Base-by-base conservation (phyloP, 2,113 vertebrate species). In the Nycticorax nycticorax region DNA sequence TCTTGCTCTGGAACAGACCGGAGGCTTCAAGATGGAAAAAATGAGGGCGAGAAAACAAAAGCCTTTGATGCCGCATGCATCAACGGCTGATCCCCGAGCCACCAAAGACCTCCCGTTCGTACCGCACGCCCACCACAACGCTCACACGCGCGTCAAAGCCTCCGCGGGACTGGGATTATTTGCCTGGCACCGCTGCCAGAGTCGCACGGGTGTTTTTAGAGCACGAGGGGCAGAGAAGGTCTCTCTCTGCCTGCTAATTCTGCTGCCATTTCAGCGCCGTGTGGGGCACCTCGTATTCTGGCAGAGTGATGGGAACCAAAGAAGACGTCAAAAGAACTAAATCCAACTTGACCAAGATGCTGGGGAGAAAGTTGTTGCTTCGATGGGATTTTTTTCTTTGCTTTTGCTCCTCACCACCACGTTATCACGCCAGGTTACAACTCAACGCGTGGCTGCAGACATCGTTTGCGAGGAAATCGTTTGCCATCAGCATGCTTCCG, bases 91-190 rank as follows among this genome's bases (percentile, higher is more conserved):
- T 45, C 47, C 55, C 33, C 20, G 33, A 22, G 57, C 39, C 24
- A 37, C 24, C 41, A 17, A 20, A 39, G 39, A 32, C 26, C 57
- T 48, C 22, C 47, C 5, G 19, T 55, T 23, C 23, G 23, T 4
- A 6, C 1, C 2, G 47, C 8, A 4, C 2, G 7, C 16, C 57
- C 17, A 30, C 56, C 21, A 1, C 41, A 17, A 35, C 1, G 10
- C 50, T n/a, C 14, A 3, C 43, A 5, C 8, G 6, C 0, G 4
- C 6, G 3, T 30, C 9, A 18, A 33, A 69, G 64, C 37, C 74
- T 47, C 47, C 39, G 2, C 12, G 13, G n/a, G n/a, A 33, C 3
- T 3, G 9, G 33, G 41, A 16, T 17, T 53, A 8, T 77, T 26
- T 10, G 32, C 27, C 53, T 12, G 52, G 60, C 21, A 20, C 30